Evolutionary conservation across 2,888 invertebrate genomes (phyloP).

Genomic region (Sussaba pulchella): DNA sequence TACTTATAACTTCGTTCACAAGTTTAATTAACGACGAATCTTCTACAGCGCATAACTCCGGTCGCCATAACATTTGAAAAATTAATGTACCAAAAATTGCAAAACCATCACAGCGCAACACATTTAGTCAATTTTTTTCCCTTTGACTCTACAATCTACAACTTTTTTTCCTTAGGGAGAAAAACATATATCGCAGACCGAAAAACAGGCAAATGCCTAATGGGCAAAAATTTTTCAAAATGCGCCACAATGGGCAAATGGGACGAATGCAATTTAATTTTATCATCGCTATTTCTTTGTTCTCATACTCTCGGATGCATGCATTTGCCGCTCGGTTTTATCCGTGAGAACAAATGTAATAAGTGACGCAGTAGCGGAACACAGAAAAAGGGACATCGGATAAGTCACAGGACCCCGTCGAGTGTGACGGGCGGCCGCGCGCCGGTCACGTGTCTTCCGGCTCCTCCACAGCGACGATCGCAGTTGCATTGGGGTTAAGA

Average conservation of each 20-base stretch:
- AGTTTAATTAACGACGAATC: not conserved
- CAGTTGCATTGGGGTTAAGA: not conserved
- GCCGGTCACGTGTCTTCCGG: conserved; percentile 58
- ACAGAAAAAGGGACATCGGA: conserved; percentile 52
- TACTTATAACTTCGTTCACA: conserved; percentile 4
- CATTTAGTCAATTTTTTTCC: too few species aligned
- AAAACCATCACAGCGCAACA: too few species aligned
- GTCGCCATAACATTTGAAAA: not conserved
- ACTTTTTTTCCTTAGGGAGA: too few species aligned
- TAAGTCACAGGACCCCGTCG: conserved; percentile 63
- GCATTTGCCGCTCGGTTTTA: conserved; percentile 34
- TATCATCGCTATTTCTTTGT: not conserved
- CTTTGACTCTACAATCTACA: too few species aligned
- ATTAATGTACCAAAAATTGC: too few species aligned
- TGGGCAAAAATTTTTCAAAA: too few species aligned
- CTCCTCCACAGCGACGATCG: conserved; percentile 31
- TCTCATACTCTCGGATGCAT: not conserved
- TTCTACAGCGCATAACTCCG: not conserved
- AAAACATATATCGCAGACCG: too few species aligned
- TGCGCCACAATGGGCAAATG: too few species aligned
- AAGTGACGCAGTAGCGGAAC: not conserved
- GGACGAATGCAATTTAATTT: too few species aligned
- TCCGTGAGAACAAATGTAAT: conserved; percentile 40
- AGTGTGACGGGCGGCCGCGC: conserved; percentile 60
- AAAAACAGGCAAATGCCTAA: not conserved